Base-by-base conservation (phyloP, 2,888 invertebrate species). In the Erynnis tages region DNA sequence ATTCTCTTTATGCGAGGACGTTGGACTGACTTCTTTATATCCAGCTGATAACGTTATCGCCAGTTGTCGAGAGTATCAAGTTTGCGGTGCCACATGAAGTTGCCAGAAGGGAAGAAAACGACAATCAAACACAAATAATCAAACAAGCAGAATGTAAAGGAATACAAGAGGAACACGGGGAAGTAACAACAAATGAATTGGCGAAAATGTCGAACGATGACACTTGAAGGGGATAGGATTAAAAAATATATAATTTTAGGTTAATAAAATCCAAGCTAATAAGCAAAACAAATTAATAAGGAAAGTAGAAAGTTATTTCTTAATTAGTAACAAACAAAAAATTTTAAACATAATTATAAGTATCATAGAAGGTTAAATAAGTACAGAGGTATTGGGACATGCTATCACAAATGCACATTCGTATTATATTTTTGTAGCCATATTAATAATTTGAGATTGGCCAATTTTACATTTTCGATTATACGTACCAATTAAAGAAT, bases 1-100 rank as follows among this genome's bases (percentile, higher is more conserved):
- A 90, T 92, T 92, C 79, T 92, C 92, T 84, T 90, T 90, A 81
- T 90, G 89, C 66, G 90, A 90, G 71, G 90, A 90, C 55, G 90
- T 90, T 54, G 90, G 90, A 79, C 90, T 90, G 79, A 90, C 78
- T 87, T 90, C 88, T 74, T 77, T 85, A 73, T 81, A 82, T 81
- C 87, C 89, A 75, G 87, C 88, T 86, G 79, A 69, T 75, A 70
- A 73, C 58, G 29, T 57, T 71, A 68, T 69, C 81, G 76, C 78
- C 85, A 79, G 79, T 78, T 78, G 80, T 74, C 74, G 79, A 78
- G 74, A 79, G 73, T 76, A 76, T 77, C 71, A 74, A 82, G 69
- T 76, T 85, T 79, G 80, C 52, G 80, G 77, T 80, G 84, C 83
- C 87, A 82, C 81, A 83, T 83, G 85, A 82, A 84, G 82, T 67